Evolutionary conservation across 2,113 vertebrate genomes (phyloP).

Genomic region (Callipepla squamata): DNA sequence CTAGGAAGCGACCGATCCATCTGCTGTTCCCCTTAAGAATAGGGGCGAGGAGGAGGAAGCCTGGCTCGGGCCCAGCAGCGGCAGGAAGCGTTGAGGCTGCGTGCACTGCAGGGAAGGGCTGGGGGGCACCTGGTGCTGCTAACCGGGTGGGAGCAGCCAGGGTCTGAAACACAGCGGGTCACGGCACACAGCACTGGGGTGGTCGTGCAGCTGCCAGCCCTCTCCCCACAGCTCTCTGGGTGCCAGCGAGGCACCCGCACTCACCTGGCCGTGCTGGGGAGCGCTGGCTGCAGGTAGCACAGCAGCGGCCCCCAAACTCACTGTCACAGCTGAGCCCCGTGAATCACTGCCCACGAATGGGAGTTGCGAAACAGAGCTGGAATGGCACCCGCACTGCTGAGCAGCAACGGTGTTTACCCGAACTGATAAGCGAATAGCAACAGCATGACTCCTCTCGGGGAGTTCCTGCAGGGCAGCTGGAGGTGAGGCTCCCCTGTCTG

Average conservation of each 20-base stretch:
- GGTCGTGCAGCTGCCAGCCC: constrained; percentile 10
- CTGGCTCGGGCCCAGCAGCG: constrained; percentile 33
- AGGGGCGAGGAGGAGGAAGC: constrained; percentile 57
- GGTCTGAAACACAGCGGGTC: neutral
- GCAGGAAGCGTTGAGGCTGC: constrained; percentile 54
- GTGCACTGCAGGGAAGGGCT: neutral
- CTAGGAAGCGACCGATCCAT: constrained; percentile 66
- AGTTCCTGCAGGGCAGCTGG: neutral
- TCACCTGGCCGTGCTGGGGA: neutral
- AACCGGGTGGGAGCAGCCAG: neutral
- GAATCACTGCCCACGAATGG: neutral
- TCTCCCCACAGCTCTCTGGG: neutral
- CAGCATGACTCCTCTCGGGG: neutral
- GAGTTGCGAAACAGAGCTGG: neutral
- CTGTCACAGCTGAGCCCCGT: neutral
- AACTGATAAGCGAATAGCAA: constrained; percentile 23
- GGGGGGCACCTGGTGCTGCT: constrained; percentile 22
- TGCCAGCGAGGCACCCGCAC: neutral
- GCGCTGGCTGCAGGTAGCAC: neutral
- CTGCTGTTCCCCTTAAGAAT: constrained; percentile 64
- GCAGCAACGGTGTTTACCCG: constrained; percentile 15
- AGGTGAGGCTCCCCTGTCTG: fast-evolving
- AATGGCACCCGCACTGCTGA: neutral
- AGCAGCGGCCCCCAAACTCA: neutral
- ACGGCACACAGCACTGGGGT: neutral